These are phyloP conservation scores for Gallinago paraguaiae DNA, from an alignment of 2,113 vertebrate genomes.

Conservation along the genomic window DNA sequence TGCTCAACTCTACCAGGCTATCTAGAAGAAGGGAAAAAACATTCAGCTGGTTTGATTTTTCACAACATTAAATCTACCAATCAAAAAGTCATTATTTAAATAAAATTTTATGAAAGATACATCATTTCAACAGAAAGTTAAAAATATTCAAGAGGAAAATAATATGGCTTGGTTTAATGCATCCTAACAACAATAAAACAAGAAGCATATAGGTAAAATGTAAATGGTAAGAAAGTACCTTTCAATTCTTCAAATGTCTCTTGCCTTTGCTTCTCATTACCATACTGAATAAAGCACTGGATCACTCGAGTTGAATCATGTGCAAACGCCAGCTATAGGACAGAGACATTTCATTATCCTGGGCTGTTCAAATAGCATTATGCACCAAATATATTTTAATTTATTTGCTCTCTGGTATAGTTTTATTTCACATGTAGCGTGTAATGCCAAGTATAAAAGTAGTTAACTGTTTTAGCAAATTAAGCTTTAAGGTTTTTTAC, in stretches of 20 bases:
- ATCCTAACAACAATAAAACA: not conserved
- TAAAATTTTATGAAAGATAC: not conserved
- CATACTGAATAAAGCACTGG: constrained; percentile 92
- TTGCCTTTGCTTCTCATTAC: constrained; percentile 83
- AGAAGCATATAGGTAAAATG: not conserved
- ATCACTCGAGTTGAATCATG: constrained; percentile 94
- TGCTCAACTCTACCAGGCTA: constrained; percentile 85
- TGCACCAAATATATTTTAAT: not conserved
- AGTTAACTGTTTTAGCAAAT: not conserved
- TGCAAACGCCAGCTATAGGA: constrained; percentile 87
- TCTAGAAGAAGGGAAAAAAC: constrained; percentile 70
- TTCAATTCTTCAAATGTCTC: constrained; percentile 86
- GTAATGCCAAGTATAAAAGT: not conserved
- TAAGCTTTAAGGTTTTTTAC: not conserved
- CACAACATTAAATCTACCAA: not conserved
- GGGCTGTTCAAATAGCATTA: not conserved
- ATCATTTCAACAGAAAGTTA: not conserved
- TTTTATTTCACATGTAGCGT: not conserved
- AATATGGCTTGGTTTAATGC: not conserved
- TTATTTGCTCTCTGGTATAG: not conserved
- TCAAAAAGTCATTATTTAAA: not conserved
- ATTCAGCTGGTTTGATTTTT: not conserved
- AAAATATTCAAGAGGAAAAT: not conserved
- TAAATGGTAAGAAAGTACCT: constrained; percentile 74
- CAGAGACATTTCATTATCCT: not conserved